phyloP scores from a whole-genome alignment of 2,113 vertebrate species.

The Hippocampus abdominalis region DNA sequence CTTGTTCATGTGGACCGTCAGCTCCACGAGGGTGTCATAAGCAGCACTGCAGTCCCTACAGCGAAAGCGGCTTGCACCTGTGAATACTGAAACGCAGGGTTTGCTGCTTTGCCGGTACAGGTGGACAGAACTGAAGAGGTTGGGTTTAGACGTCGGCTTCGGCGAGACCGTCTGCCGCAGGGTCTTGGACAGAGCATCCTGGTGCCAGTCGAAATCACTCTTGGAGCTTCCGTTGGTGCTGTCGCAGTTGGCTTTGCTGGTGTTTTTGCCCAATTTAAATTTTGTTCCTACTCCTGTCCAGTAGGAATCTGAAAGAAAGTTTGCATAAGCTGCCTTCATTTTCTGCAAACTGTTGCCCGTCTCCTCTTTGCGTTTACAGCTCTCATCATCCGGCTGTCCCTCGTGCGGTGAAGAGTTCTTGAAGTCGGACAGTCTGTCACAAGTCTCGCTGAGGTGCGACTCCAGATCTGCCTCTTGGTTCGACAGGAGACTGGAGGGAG shows the following conservation, averaged over 20 bases:
- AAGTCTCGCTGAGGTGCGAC: conserved; percentile 88
- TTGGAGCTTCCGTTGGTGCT: conserved; percentile 84
- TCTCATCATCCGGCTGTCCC: conserved; percentile 77
- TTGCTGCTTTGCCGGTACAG: conserved; percentile 91
- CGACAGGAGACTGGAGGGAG: conserved; percentile 88
- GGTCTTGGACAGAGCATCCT: conserved; percentile 92
- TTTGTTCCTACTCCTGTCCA: conserved; percentile 92
- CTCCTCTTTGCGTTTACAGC: conserved; percentile 78
- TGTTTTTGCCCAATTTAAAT: conserved; percentile 82
- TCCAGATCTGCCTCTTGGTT: conserved; percentile 92
- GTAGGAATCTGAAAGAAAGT: conserved; percentile 96
- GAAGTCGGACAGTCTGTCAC: conserved; percentile 89
- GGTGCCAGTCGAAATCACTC: conserved; percentile 95
- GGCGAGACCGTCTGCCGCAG: conserved; percentile 88
- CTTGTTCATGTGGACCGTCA: conserved; percentile 97
- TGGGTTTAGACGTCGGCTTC: conserved; percentile 84
- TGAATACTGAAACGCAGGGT: conserved; percentile 87
- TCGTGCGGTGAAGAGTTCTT: conserved; percentile 81
- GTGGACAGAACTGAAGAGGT: conserved; percentile 95
- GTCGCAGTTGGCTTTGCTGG: conserved; percentile 87
- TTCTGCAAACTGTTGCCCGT: conserved; percentile 89
- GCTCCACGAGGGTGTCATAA: conserved; percentile 93
- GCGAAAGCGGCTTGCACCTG: conserved; percentile 91
- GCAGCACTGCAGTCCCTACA: conserved; percentile 95
- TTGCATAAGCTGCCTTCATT: conserved; percentile 96